Evolutionary conservation across 1,140 invertebrate genomes (phyloP), one percentile per base, ranked within the genome.

Genomic region (Thaumatotibia leucotreta): DNA sequence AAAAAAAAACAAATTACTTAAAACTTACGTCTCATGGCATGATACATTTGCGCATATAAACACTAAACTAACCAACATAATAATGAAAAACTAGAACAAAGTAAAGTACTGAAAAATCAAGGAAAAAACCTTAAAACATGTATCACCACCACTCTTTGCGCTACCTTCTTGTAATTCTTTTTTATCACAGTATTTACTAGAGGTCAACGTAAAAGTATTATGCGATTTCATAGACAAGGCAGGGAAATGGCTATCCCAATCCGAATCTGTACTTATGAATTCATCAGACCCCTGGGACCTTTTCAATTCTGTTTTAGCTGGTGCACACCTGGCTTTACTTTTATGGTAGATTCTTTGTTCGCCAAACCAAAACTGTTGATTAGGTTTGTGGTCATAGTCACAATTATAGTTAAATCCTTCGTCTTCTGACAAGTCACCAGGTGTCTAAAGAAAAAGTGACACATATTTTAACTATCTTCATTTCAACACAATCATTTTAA

Each of bases 171-270:
- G 64, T 31, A 66, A 63, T 66, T 79, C 77, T 70, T 83, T 83
- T 63, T 82, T 83, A 70, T 82, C 75, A 71, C 68, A 80, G 58
- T 71, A 70, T 74, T 80, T 84, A 49, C 72, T 77, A 73, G 80
- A 87, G 45, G 78, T 82, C 39, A 89, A 66, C 23, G 88, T 90
- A 67, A 87, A 89, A 20, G 86, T 86, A 70, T 82, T 91, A 75
- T 88, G 84, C 24, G 82, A 78, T 83, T 89, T 88, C 63, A 76
- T 76, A 70, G 77, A 79, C 58, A 90, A 65, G 64, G 85, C 86
- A 32, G 88, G 88, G 73, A 89, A 90, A 65, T 88, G 82, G 49
- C 67, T 84, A 58, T 90, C 85, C 85, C 86, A 90, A 69, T 89
- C 85, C 5, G 84, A 88, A 69, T 88, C 82, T 24, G 81, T 82